Evolutionary conservation across 2,888 invertebrate species (phyloP), one percentile per base, ranked within the genome.

Genomic region (Incurvaria masculella): DNA sequence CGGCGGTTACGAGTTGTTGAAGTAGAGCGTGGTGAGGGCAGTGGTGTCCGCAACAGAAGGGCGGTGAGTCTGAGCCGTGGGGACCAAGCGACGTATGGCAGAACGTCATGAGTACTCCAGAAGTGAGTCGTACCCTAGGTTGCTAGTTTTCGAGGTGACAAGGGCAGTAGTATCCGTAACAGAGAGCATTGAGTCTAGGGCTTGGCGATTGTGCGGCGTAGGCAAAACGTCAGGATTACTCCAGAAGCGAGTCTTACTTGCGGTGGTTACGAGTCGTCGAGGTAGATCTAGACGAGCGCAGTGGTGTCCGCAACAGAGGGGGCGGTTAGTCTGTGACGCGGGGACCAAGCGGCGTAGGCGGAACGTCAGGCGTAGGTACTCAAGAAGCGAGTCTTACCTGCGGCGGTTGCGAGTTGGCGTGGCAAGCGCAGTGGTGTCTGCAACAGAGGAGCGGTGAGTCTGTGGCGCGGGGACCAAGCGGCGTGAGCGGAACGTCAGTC

Each of bases 231-330:
- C 49, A 40, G 44, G 49, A 21, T 40, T 42, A 14, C 63, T 55
- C 66, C 67, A 59, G 65, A 66, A 51, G 48, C 40, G 20, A 46
- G 45, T 54, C 53, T 60, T 38, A 71, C 78, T 68, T 68, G 76
- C 49, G 66, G 72, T 44, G 74, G 70, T 59, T 73, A 72, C 17
- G 80, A 70, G 38, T 70, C 65, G 63, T 85, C 84, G 55, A 87
- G 69, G 59, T 86, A 88, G 18, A 88, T 83, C 0, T 88, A 88
- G 42, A 87, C 86, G 43, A 87, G 76, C 2, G 86, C 87, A 8
- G 84, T 84, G 44, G 83, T 82, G 39, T 87, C 80, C 8, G 85
- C 79, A 1, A 81, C 73, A 5, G 69, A 69, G 6, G 71, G 60
- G 1, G 76, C 73, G 47, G 58, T 66, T 60, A 61, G 69, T 3